Evolutionary conservation across 2,113 vertebrate genomes (phyloP), one percentile per base, ranked within the genome.

Genomic region (Cebidichthys violaceus): DNA sequence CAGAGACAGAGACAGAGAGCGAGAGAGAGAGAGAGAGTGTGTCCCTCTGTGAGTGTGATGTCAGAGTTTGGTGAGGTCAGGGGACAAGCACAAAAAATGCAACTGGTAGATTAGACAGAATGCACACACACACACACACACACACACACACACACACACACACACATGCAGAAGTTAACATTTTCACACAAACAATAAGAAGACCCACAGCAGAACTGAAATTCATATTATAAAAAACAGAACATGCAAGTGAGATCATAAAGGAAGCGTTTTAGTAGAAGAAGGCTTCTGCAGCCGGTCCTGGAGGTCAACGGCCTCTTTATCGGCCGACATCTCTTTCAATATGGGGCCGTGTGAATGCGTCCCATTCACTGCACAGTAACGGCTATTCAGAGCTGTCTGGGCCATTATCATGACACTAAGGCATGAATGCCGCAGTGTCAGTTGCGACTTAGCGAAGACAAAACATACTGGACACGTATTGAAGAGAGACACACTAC

Each of bases 291-390:
- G 59, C 37, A 54, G 31, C 24, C 17, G 20, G 76, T 61, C 35
- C 45, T 54, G 50, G 75, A 86, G 75, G 83, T 86, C 88, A 81
- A 57, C 81, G 37, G 67, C 37, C 60, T 75, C 75, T 82, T 70
- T 68, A 69, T 84, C 75, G 65, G 61, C 77, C 69, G 29, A 35
- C 54, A 77, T 82, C 47, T 89, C 80, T 59, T 70, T 83, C 75
- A 77, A 45, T 75, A 72, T 72, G 61, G 57, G 43, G 70, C 66
- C 9, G 45, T 52, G 43, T 86, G 74, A 90, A 86, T 75, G 77
- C 59, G 29, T 75, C 55, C 75, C 35, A 78, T 86, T 89, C 81
- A 88, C 39, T 70, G 61, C 72, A 82, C 55, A 75, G 62, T 64
- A 17, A 79, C 68, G 72, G 65, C 35, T 75, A 68, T 75, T 82